Base-by-base conservation (phyloP, 2,888 invertebrate species). In the Liodrosophila aerea region DNA sequence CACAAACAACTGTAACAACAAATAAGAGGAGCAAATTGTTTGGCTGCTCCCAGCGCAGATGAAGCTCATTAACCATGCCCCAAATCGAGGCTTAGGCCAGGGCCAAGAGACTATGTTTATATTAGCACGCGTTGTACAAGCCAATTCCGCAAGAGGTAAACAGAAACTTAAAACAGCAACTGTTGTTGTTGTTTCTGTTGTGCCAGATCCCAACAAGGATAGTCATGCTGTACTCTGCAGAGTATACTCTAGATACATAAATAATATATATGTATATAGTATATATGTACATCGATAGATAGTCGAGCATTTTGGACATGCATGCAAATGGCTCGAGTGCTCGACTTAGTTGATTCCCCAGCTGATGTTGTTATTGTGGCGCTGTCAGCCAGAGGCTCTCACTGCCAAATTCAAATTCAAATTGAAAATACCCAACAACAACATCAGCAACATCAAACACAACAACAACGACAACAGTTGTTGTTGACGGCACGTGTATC, bases 401-500 rank as follows among this genome's bases (percentile, higher is more conserved):
- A 2, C 5, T 22, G 22, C 22, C 22, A 22, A 22, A 66, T 70
- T 56, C 53, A 67, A 73, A 81, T 75, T 77, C 61, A 72, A 76
- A 74, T 74, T 51, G 56, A 57, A 73, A 74, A 59, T 29, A 49
- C 62, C 66, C 67, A 39, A 39, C 13, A 52, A 15, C 45, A 41
- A 45, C 27, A 67, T 40, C 37, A 56, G n/a, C 9, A 49, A 41
- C 31, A 33, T 29, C n/a, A 40, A 18, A 8, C 33, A 34, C 27
- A 22, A 33, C 37, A 37, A 9, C 45, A 37, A 18, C 31, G 27
- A 50, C 29, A 33, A 29, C 5, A 22, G 22, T 22, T 54, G 53
- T 49, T 77, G 64, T 76, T 64, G 70, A 43, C 76, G 84, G 81
- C 81, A 82, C 81, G 81, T 82, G 84, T 84, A 77, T 70, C 81